Conservation (phyloP, 2,797 vertebrate genomes). For the Corythornis leucogaster region DNA sequence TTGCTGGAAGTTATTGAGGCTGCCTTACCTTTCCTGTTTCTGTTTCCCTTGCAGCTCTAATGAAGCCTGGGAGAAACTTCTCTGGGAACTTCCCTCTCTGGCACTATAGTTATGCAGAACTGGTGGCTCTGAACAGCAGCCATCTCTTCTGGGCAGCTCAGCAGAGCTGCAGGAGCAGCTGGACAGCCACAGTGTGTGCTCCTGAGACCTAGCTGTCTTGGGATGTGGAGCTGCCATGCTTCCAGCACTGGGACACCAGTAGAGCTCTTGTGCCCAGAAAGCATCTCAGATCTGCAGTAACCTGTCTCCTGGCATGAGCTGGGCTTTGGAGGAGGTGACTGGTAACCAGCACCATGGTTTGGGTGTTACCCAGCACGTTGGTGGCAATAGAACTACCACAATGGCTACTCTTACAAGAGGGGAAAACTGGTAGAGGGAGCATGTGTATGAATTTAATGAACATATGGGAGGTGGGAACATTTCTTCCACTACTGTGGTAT, state of each 20-base stretch:
- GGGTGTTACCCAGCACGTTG: neutral
- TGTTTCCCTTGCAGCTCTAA: neutral
- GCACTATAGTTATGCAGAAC: accelerated
- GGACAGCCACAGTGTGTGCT: accelerated
- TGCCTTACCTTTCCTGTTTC: neutral
- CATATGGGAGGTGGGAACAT: neutral
- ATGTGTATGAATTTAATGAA: accelerated
- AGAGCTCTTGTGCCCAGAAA: neutral
- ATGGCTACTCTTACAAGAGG: neutral
- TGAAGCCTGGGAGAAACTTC: neutral
- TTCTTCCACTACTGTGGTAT: neutral
- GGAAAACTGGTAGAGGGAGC: neutral
- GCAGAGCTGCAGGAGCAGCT: neutral
- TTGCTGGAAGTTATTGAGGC: neutral
- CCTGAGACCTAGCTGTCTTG: accelerated
- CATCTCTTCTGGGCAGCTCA: neutral
- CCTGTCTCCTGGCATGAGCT: accelerated
- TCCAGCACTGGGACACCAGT: neutral
- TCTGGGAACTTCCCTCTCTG: neutral
- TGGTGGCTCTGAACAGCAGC: neutral
- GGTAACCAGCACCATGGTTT: accelerated
- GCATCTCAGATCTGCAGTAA: accelerated
- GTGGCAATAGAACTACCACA: neutral
- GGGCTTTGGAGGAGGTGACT: neutral
- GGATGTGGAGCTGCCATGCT: accelerated